phyloP scores from a whole-genome alignment of 2,797 vertebrate genomes.

The Epinephelus coioides region DNA sequence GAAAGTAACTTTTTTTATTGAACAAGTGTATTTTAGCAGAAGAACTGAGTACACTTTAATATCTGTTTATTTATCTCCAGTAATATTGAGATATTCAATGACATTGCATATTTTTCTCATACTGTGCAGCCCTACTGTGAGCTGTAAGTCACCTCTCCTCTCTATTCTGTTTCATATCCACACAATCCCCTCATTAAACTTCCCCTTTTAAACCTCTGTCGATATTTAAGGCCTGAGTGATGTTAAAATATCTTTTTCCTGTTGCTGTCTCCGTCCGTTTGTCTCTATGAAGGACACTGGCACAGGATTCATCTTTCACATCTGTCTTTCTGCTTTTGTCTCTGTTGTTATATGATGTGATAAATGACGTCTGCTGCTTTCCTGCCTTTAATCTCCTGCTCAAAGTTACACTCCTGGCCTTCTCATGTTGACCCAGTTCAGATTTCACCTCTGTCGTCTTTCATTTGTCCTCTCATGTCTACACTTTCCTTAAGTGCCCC shows the following conservation, averaged over 20 bases:
- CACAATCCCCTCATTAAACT: conserved; percentile 8
- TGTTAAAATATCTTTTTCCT: conserved; percentile 27
- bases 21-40: too few relatives aligned
- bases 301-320: conserved; percentile 53
- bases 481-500: neutral
- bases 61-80: too few relatives aligned
- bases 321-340: conserved; percentile 50
- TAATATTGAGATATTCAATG: too few relatives aligned
- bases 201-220: neutral
- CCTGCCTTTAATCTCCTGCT: conserved; percentile 40
- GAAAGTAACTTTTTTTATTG: too few relatives aligned
- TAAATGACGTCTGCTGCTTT: conserved; percentile 44
- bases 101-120: too few relatives aligned
- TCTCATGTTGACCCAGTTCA: conserved; percentile 12
- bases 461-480: neutral
- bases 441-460: conserved; percentile 27
- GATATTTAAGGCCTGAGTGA: conserved; percentile 12
- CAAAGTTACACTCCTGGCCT: conserved; percentile 4
- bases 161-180: neutral
- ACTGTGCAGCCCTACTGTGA: too few relatives aligned
- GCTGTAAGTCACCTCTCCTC: too few relatives aligned
- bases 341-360: conserved; percentile 34
- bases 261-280: conserved; percentile 7
- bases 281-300: conserved; percentile 23
- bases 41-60: too few relatives aligned